Evolutionary conservation across 1,140 invertebrate genomes (phyloP).

Genomic region (Drosophila pectinifera): DNA sequence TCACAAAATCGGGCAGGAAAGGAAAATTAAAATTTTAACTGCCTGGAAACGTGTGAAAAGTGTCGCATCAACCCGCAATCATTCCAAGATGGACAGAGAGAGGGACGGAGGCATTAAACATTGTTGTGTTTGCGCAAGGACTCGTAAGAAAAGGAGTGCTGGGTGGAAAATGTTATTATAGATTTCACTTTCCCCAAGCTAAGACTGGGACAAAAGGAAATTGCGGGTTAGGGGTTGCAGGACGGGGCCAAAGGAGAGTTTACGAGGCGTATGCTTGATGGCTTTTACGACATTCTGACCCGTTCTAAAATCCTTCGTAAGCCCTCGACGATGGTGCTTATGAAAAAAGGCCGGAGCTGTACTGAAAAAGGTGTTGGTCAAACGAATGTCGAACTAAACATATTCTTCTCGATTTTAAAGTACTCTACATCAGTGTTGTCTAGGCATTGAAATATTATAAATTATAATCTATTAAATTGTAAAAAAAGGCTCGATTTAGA

Average conservation of each 20-base stretch:
- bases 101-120: slow-evolving; percentile 18
- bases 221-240: neutral
- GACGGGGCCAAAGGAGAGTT: slow-evolving; percentile 32
- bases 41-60: slow-evolving; percentile 65
- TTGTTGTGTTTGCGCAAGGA: slow-evolving; percentile 31
- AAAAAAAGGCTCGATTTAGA: too few species aligned
- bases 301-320: slow-evolving; percentile 46
- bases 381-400: neutral
- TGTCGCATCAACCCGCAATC: slow-evolving; percentile 22
- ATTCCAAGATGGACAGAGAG: slow-evolving; percentile 2
- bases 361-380: neutral
- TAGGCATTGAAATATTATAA: too few species aligned
- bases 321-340: slow-evolving; percentile 34
- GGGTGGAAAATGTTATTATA: slow-evolving; percentile 66
- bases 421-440: neutral
- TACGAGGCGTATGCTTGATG: slow-evolving; percentile 63
- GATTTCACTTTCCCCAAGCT: slow-evolving; percentile 65
- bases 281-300: slow-evolving; percentile 69
- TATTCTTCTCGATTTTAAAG: neutral
- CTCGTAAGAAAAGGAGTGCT: slow-evolving; percentile 45
- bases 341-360: slow-evolving; percentile 50
- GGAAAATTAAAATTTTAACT: slow-evolving; percentile 67
- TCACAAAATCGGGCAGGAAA: slow-evolving; percentile 54
- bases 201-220: slow-evolving; percentile 9
- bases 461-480: too few species aligned